Conservation (phyloP, 2,797 vertebrate species). For the Sebastes trivittatus region DNA sequence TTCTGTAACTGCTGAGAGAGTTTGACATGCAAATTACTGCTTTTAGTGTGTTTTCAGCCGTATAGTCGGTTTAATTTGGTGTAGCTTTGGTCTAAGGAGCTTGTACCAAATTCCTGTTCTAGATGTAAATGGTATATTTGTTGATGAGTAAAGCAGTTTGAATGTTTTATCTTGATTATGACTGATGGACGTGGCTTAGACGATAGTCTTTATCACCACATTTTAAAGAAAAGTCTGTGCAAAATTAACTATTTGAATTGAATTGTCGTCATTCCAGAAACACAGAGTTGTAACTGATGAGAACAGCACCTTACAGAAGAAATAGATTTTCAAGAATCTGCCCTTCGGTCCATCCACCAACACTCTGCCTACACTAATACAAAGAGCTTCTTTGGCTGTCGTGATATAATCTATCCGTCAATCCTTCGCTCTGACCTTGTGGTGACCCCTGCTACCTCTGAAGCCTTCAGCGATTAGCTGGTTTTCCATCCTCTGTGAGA, state of each 20-base stretch:
- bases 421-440: conserved; percentile 42
- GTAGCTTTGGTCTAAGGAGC: neutral
- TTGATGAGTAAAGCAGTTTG: neutral
- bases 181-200: neutral
- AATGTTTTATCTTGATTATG: neutral
- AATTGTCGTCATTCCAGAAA: neutral
- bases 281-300: neutral
- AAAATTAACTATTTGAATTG: neutral
- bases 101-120: neutral
- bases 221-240: neutral
- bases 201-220: neutral
- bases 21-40: conserved; percentile 25
- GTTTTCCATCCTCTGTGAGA: neutral
- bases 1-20: neutral
- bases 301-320: neutral
- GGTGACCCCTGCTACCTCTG: conserved; percentile 48
- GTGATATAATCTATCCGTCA: conserved; percentile 16
- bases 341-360: neutral
- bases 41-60: neutral
- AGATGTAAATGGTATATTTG: neutral
- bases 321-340: conserved; percentile 1
- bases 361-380: conserved; percentile 9
- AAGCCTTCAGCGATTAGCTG: conserved; percentile 54
- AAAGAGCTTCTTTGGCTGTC: conserved; percentile 27
- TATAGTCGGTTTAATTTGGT: neutral